A percentile compares a stretch with the other conserved stretches of the same genome.
phyloP scores from a whole-genome alignment of 2,797 vertebrate genomes.

The Nannoperca australis region DNA sequence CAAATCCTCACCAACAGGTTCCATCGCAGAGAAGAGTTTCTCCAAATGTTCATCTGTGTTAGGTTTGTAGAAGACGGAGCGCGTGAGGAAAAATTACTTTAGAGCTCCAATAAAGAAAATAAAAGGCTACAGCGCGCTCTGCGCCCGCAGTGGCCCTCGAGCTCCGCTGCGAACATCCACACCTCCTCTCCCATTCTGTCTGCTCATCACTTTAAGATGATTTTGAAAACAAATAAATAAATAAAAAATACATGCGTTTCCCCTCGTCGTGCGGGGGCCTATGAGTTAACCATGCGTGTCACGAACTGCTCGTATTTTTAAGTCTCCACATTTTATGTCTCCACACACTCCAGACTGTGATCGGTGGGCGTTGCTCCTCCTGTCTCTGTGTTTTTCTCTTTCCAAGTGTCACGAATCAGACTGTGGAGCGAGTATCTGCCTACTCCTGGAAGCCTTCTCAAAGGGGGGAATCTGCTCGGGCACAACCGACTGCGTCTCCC shows the following conservation, averaged over 20 bases:
- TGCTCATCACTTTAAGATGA: constrained; percentile 32
- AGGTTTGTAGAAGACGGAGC: not conserved
- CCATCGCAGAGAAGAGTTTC: constrained; percentile 20
- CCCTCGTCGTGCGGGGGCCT: constrained; percentile 34
- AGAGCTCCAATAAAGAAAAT: not conserved
- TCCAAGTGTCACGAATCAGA: constrained; percentile 73
- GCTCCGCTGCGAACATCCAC: constrained; percentile 66
- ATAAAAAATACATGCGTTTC: constrained; percentile 2
- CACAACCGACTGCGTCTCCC: constrained; percentile 26
- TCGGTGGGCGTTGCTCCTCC: constrained; percentile 72
- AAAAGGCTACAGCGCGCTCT: constrained; percentile 33
- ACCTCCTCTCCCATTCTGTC: constrained; percentile 20
- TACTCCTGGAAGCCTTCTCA: constrained; percentile 23
- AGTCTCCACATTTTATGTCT: constrained; percentile 54
- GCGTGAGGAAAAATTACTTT: constrained; percentile 22
- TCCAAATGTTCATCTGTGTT: not conserved
- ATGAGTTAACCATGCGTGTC: constrained; percentile 55
- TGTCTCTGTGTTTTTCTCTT: constrained; percentile 40
- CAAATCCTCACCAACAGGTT: constrained; percentile 48
- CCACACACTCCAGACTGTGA: constrained; percentile 55
- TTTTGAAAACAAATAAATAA: not conserved
- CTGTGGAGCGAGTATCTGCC: constrained; percentile 18
- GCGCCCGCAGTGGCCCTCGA: constrained; percentile 50
- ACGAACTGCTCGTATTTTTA: constrained; percentile 58
- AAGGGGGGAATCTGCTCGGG: constrained; percentile 34